Conservation (phyloP, 2,113 vertebrate genomes). For the Paracyprichromis sp. region DNA sequence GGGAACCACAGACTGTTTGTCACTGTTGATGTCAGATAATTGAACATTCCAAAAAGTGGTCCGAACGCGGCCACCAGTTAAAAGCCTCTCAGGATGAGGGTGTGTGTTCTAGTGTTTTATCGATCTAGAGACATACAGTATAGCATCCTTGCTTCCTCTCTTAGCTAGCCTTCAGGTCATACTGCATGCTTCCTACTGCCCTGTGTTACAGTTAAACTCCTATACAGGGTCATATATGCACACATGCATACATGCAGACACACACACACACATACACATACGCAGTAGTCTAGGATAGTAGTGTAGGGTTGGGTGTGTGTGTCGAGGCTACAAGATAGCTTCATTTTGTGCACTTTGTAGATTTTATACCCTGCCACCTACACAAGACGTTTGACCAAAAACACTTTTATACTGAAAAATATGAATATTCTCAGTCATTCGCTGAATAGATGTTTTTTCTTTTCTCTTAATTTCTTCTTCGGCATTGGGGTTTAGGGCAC, state of each 20-base stretch:
- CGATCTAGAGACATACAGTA: slow-evolving; percentile 35
- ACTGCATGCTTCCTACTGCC: slow-evolving; percentile 71
- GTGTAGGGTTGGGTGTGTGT: slow-evolving; percentile 52
- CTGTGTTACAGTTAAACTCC: slow-evolving; percentile 58
- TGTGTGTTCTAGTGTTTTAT: slow-evolving; percentile 58
- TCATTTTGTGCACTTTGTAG: slow-evolving; percentile 70
- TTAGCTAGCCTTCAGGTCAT: slow-evolving; percentile 70
- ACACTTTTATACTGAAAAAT: slow-evolving; percentile 62
- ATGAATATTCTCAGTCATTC: slow-evolving; percentile 51
- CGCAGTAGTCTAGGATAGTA: slow-evolving; percentile 50
- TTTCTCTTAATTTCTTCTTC: slow-evolving; percentile 40
- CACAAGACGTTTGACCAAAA: slow-evolving; percentile 66
- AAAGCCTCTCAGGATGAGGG: slow-evolving; percentile 52
- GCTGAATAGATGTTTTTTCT: slow-evolving; percentile 50
- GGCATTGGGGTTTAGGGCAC: slow-evolving; percentile 24
- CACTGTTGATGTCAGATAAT: slow-evolving; percentile 62
- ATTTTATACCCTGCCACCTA: slow-evolving; percentile 69
- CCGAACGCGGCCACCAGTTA: slow-evolving; percentile 21
- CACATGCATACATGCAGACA: slow-evolving; percentile 14
- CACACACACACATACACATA: slow-evolving; percentile 17
- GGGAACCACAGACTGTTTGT: slow-evolving; percentile 45
- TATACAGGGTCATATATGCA: slow-evolving; percentile 63
- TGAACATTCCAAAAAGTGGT: slow-evolving; percentile 65
- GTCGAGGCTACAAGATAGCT: slow-evolving; percentile 54
- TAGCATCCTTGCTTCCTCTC: slow-evolving; percentile 62